These are phyloP conservation scores for Mus musculus DNA, from an alignment of 2,113 vertebrate species.

Conservation along the genomic window GRCm39 chr3:118693001-118693500, in stretches of 20 bases:
- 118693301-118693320: not conserved
- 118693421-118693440: too few relatives aligned
- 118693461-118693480: too few relatives aligned
- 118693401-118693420: not conserved
- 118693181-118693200: not conserved
- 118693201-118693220: not conserved
- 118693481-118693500: too few relatives aligned
- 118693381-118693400: not conserved
- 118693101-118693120: not conserved
- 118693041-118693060: not conserved
- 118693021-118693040: slow-evolving; percentile 56
- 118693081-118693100: slow-evolving; percentile 45
- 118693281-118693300: not conserved
- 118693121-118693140: not conserved
- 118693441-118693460: too few relatives aligned
- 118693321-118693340: not conserved
- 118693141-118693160: not conserved
- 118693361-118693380: not conserved
- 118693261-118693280: not conserved
- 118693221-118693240: slow-evolving; percentile 2
- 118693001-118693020: slow-evolving; percentile 24
- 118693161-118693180: slow-evolving; percentile 28
- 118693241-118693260: not conserved
- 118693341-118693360: not conserved
- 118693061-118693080: slow-evolving; percentile 38